These are phyloP conservation scores for Forbesichthys agassizii DNA, from an alignment of 2,113 vertebrate species.

Conservation along the genomic window DNA sequence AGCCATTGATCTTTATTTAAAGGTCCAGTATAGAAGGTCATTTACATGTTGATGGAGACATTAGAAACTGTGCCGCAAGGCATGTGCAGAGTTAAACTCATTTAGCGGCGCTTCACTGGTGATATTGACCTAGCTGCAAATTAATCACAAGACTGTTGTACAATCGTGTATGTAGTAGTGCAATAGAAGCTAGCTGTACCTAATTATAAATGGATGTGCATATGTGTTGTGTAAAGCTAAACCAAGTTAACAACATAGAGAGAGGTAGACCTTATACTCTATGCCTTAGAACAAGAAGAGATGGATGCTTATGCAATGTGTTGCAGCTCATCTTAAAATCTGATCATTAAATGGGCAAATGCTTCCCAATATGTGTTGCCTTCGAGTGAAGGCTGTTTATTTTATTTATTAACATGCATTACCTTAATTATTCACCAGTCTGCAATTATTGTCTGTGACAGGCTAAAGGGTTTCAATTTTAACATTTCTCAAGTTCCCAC, in stretches of 20 bases:
- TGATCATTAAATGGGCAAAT: conserved; percentile 75
- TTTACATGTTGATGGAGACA: conserved; percentile 85
- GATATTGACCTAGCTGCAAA: conserved; percentile 73
- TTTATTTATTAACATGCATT: conserved; percentile 75
- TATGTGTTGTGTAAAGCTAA: conserved; percentile 49
- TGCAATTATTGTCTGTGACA: conserved; percentile 68
- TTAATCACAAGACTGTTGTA: conserved; percentile 18
- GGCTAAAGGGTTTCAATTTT: conserved; percentile 59
- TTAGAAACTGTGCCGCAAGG: conserved; percentile 80
- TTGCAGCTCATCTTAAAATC: conserved; percentile 73
- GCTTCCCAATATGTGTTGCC: conserved; percentile 68
- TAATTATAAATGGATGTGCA: conserved; percentile 66
- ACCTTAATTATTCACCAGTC: conserved; percentile 77
- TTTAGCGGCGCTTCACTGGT: conserved; percentile 76
- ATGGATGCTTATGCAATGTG: conserved; percentile 64
- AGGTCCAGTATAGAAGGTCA: conserved; percentile 84
- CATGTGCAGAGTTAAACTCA: conserved; percentile 79
- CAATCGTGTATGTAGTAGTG: conserved; percentile 22
- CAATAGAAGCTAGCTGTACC: conserved; percentile 27
- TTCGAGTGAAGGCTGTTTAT: conserved; percentile 62
- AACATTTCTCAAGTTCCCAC: conserved; percentile 52
- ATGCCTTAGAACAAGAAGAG: conserved; percentile 46
- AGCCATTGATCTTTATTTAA: conserved; percentile 77
- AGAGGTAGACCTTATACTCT: conserved; percentile 30
- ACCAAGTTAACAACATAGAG: conserved; percentile 30